phyloP scores from a whole-genome alignment of 1,140 invertebrate genomes.

The Drosophila pectinifera region DNA sequence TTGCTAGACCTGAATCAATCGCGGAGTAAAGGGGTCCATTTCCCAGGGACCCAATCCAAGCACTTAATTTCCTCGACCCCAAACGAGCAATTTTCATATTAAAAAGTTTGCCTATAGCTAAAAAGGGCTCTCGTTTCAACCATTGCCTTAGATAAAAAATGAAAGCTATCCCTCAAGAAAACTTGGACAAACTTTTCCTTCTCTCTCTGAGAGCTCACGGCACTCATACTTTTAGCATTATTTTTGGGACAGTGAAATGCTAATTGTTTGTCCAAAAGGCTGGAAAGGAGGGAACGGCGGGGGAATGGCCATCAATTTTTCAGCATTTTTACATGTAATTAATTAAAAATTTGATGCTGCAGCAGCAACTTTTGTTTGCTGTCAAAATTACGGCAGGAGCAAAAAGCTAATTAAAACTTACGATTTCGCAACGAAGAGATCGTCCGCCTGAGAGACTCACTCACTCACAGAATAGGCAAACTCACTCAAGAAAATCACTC shows the following conservation, averaged over 20 bases:
- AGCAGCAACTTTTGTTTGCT: constrained; percentile 62
- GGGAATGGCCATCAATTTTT: constrained; percentile 33
- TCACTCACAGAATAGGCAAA: constrained; percentile 2
- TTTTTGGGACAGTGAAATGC: constrained; percentile 60
- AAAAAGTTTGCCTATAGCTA: constrained; percentile 60
- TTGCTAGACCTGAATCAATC: constrained; percentile 22
- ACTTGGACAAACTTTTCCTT: constrained; percentile 61
- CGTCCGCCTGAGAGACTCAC: neutral
- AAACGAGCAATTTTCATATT: constrained; percentile 72
- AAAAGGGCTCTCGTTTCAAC: neutral
- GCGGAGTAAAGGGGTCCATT: constrained; percentile 17
- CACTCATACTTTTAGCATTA: constrained; percentile 27
- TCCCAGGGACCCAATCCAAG: constrained; percentile 11
- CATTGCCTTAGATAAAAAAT: constrained; percentile 3
- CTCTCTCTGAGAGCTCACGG: neutral
- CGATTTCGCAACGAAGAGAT: constrained; percentile 55
- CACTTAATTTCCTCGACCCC: constrained; percentile 29
- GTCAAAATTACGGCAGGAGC: constrained; percentile 60
- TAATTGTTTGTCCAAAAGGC: constrained; percentile 72
- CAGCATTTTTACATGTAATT: constrained; percentile 73
- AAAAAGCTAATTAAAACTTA: constrained; percentile 80
- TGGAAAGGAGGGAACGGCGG: neutral
- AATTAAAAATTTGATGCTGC: constrained; percentile 77
- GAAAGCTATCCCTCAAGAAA: constrained; percentile 58
- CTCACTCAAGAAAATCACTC: constrained; percentile 48